Conservation (phyloP, 1,140 invertebrate species). For the Ylistrum balloti region DNA sequence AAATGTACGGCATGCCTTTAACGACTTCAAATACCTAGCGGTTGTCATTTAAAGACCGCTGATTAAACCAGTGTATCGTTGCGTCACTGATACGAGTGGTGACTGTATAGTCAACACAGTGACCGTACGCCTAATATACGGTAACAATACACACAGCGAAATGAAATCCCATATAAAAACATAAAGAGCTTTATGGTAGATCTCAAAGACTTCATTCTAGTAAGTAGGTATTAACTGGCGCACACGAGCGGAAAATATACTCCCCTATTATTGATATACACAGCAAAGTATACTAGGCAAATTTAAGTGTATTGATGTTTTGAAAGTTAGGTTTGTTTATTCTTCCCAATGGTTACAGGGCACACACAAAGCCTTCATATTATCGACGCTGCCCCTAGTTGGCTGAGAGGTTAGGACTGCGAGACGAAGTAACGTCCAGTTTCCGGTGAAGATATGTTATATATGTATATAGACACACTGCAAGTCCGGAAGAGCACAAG, state of each 20-base stretch:
- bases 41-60: not conserved
- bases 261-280: conserved; percentile 11
- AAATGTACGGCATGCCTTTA: not conserved
- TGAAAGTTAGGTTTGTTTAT: conserved; percentile 29
- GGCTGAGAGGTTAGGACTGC: not conserved
- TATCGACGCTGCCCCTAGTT: not conserved
- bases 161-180: conserved; percentile 12
- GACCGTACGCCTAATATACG: not conserved
- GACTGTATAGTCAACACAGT: not conserved
- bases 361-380: not conserved
- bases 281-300: not conserved
- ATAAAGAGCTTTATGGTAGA: not conserved
- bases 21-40: not conserved
- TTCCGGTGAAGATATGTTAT: not conserved
- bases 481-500: not conserved
- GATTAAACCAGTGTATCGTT: not conserved
- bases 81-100: not conserved
- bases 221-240: conserved; percentile 10
- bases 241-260: conserved; percentile 17
- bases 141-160: conserved; percentile 17
- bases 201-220: not conserved
- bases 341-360: conserved; percentile 24
- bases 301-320: conserved; percentile 40
- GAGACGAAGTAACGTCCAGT: not conserved
- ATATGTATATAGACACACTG: not conserved